Evolutionary conservation across 2,797 vertebrate species (phyloP).

Genomic region (Cuniculus paca): DNA sequence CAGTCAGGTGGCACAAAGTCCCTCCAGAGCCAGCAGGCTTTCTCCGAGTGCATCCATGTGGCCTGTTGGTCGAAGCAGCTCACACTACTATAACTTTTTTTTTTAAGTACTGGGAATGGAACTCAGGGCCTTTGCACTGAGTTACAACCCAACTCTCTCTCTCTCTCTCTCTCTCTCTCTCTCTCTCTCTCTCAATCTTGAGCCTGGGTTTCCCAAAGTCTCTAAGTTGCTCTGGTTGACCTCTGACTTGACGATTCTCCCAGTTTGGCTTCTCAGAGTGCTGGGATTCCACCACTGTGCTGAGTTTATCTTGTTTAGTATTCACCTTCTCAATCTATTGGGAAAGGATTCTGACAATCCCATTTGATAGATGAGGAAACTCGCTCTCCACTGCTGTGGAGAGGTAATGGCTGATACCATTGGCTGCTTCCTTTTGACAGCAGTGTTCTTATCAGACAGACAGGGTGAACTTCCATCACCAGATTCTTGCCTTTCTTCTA

Average conservation of each 20-base stretch:
- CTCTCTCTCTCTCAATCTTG: background rate
- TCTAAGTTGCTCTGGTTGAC: too few relatives aligned
- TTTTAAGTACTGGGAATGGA: background rate
- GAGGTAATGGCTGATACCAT: background rate
- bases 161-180: too few relatives aligned
- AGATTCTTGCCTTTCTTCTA: conserved; percentile 70
- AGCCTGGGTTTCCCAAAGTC: background rate
- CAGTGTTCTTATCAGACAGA: background rate
- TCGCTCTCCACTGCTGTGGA: background rate
- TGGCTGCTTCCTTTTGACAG: conserved; percentile 44
- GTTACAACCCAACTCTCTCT: background rate
- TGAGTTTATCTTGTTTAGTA: background rate
- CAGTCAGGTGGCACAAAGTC: background rate
- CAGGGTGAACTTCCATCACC: conserved; percentile 65
- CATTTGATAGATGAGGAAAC: background rate
- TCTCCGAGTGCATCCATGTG: fast-evolving
- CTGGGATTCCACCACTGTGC: background rate
- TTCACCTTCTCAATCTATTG: background rate
- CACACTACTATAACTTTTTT: background rate
- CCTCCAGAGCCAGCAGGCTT: background rate
- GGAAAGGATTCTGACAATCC: background rate
- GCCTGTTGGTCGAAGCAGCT: background rate
- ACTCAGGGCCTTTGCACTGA: background rate
- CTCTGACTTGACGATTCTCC: background rate
- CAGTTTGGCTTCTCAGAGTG: background rate